These are phyloP conservation scores for Gasterosteus aculeatus DNA, from an alignment of 2,113 vertebrate species.

Conservation along the genomic window DNA sequence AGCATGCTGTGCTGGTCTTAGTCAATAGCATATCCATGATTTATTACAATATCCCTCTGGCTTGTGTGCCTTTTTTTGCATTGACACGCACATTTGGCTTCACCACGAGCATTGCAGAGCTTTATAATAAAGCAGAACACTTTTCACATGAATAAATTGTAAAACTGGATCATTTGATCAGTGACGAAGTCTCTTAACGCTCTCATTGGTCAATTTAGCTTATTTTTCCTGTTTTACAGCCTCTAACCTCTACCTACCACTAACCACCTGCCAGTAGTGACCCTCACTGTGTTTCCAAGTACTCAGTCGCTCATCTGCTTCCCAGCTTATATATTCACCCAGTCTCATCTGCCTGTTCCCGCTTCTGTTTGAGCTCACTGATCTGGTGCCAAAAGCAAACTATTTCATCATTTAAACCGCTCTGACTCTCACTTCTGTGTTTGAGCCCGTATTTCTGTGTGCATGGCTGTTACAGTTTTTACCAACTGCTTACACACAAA, in stretches of 20 bases:
- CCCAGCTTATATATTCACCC: not conserved
- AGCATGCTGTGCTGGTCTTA: not conserved
- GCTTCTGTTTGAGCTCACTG: not conserved
- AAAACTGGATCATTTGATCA: not conserved
- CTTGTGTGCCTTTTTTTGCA: not conserved
- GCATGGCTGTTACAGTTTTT: too few relatives aligned
- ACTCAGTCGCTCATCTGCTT: not conserved
- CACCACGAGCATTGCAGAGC: not conserved
- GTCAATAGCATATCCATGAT: conserved; percentile 10
- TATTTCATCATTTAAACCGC: not conserved
- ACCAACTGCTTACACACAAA: too few relatives aligned
- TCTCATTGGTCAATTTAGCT: not conserved
- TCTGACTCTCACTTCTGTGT: not conserved
- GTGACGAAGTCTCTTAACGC: too few relatives aligned
- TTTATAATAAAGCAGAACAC: not conserved
- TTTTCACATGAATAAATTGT: conserved; percentile 8
- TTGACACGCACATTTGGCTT: not conserved
- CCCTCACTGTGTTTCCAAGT: not conserved
- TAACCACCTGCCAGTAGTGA: not conserved
- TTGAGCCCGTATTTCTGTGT: too few relatives aligned
- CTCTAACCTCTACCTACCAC: not conserved
- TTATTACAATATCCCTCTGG: conserved; percentile 17
- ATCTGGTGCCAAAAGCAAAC: not conserved
- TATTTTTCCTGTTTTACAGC: not conserved
- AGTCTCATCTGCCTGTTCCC: not conserved